Conservation (phyloP, 1,140 invertebrate species). For the Papilio helenus region DNA sequence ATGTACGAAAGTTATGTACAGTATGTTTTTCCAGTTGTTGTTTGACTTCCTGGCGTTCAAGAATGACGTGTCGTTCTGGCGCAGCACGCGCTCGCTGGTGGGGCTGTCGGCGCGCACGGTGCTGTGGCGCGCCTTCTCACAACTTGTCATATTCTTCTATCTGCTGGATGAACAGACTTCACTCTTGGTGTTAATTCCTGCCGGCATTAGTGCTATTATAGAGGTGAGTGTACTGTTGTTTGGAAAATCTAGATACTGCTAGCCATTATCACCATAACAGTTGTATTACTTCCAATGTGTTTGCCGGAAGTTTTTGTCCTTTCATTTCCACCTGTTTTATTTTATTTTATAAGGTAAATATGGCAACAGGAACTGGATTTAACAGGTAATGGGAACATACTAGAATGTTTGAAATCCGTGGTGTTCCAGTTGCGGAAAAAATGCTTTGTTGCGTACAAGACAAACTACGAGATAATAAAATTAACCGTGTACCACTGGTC, state of each 20-base stretch:
- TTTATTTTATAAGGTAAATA: background rate
- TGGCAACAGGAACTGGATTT: background rate
- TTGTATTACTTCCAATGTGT: no score
- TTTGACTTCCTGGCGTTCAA: conserved; percentile 99
- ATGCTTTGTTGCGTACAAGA: no score
- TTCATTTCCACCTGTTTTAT: no score
- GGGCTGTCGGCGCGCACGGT: conserved; percentile 95
- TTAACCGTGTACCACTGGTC: no score
- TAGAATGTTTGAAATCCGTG: no score
- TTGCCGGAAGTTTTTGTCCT: background rate
- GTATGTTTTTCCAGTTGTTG: conserved; percentile 88
- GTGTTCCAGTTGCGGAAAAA: no score
- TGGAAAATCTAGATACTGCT: no score
- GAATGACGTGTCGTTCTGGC: conserved; percentile 98
- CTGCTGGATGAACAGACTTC: conserved; percentile 96
- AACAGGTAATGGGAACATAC: no score
- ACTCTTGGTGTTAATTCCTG: conserved; percentile 93
- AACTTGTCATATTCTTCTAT: conserved; percentile 96
- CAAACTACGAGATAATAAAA: no score
- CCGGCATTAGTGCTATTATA: conserved; percentile 93
- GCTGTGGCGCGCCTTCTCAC: conserved; percentile 96
- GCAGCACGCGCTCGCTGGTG: conserved; percentile 90
- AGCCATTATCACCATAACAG: no score
- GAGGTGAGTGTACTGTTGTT: conserved; percentile 84
- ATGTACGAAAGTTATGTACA: background rate